phyloP scores from a whole-genome alignment of 1,140 invertebrate genomes.

The Plectrocnemia conspersa region DNA sequence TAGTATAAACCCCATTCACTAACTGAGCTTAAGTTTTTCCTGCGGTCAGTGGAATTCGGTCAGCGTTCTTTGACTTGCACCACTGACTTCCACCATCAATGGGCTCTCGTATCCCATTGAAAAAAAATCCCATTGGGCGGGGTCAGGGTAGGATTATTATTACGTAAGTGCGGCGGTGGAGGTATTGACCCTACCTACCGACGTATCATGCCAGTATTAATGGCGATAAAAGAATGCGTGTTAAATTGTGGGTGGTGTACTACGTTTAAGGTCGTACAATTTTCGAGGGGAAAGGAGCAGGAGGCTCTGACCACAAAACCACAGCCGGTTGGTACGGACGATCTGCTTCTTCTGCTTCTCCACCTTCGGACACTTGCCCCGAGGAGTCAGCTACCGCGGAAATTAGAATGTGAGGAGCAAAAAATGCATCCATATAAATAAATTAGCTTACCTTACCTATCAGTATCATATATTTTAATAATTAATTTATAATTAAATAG shows the following conservation, averaged over 20 bases:
- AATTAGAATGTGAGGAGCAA: conserved; percentile 8
- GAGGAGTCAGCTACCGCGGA: conserved; percentile 6
- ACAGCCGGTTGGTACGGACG: conserved; percentile 17
- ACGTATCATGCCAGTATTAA: conserved; percentile 1
- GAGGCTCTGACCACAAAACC: conserved; percentile 20
- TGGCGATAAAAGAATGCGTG: conserved; percentile 17
- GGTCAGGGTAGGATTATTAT: neutral
- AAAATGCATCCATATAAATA: too few relatives aligned
- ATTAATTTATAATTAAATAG: too few relatives aligned
- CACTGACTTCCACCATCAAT: neutral
- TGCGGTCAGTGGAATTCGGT: neutral
- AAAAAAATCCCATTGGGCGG: too few relatives aligned
- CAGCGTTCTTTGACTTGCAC: neutral
- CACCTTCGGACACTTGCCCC: neutral
- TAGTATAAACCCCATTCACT: too few relatives aligned
- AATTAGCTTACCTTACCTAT: too few relatives aligned
- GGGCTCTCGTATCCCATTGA: neutral
- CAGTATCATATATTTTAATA: too few relatives aligned
- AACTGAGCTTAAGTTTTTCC: too few relatives aligned
- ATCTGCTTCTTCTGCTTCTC: neutral
- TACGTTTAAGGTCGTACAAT: conserved; percentile 23
- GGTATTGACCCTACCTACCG: neutral
- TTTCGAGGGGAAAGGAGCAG: conserved; percentile 13
- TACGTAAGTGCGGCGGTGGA: neutral
- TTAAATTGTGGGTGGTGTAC: conserved; percentile 23